These are phyloP conservation scores for Solen grandis DNA, from an alignment of 1,140 invertebrate genomes.

Conservation along the genomic window DNA sequence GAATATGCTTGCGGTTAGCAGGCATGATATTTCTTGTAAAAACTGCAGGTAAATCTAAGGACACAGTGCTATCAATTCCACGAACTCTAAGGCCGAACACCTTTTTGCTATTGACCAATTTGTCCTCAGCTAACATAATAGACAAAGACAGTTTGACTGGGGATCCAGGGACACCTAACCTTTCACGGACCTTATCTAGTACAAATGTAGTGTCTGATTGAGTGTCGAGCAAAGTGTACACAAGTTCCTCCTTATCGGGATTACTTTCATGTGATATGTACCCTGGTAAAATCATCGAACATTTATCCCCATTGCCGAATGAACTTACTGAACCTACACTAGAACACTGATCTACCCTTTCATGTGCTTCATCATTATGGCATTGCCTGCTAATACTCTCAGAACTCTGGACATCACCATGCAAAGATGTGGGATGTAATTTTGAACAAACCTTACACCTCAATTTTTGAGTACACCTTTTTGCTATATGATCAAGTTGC, in stretches of 20 bases:
- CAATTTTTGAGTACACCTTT: not conserved
- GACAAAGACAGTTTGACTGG: not conserved
- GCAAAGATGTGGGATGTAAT: conserved; percentile 13
- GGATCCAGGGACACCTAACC: not conserved
- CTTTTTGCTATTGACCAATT: not conserved
- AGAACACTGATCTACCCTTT: not conserved
- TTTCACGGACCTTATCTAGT: not conserved
- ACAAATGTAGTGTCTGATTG: conserved; percentile 41
- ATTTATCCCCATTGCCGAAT: not conserved
- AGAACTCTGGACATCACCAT: not conserved
- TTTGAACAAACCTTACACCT: conserved; percentile 14
- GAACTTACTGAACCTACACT: not conserved
- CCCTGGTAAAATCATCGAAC: conserved; percentile 15
- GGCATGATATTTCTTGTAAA: not conserved
- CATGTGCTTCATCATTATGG: not conserved
- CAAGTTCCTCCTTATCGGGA: not conserved
- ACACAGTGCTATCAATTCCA: not conserved
- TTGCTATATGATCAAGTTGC: conserved; percentile 4
- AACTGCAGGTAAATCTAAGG: not conserved
- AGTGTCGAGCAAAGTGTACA: conserved; percentile 32
- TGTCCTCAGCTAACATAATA: conserved; percentile 8
- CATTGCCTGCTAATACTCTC: not conserved
- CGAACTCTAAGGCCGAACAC: not conserved
- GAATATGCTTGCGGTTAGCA: not conserved
- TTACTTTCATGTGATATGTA: conserved; percentile 15